Evolutionary conservation across 2,888 invertebrate genomes (phyloP), one percentile per base, ranked within the genome.

Genomic region (Hypselothyrea guttata): DNA sequence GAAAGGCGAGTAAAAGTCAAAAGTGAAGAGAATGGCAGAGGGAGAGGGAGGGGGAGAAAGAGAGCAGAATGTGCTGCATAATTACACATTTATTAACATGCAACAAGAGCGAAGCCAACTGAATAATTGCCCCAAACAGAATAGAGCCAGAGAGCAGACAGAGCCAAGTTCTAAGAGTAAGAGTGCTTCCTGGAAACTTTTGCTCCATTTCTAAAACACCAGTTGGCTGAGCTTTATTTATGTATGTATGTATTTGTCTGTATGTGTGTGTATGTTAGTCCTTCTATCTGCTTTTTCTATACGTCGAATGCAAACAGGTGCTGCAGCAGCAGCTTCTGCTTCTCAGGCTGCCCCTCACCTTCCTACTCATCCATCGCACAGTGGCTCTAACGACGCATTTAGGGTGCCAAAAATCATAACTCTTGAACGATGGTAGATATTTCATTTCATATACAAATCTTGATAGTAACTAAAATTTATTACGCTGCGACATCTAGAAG

Each of bases 221-320:
- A 58, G 40, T 4, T 22, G 22, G 2, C 22, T 22, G 22, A 22
- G 5, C 22, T 22, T 33, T 56, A 15, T 34, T 45, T 40, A 7
- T 9, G 11, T 33, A 4, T 35, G n/a, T 41, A 12, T 33, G 33
- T 37, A 28, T 42, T 15, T 55, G 34, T 49, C 51, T 38, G 35
- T 54, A 35, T 37, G 18, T 57, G 47, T 70, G 48, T 49, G 37
- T 22, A 5, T 22, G 22, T 22, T 22, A 22, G 22, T 22, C 22
- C 22, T 22, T 22, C 22, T 22, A 22, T 22, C 22, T 22, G 22
- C n/a, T 22, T 2, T 5, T 22, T 2, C 22, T 2, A 22, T 63
- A 56, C 74, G 58, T 44, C 74, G 70, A 78, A 79, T 78, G 79
- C 79, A 76, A 79, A 79, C 79, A 79, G 79, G 79, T 79, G 82